These are phyloP conservation scores for Zeus faber DNA, from an alignment of 2,113 vertebrate species.

Conservation along the genomic window DNA sequence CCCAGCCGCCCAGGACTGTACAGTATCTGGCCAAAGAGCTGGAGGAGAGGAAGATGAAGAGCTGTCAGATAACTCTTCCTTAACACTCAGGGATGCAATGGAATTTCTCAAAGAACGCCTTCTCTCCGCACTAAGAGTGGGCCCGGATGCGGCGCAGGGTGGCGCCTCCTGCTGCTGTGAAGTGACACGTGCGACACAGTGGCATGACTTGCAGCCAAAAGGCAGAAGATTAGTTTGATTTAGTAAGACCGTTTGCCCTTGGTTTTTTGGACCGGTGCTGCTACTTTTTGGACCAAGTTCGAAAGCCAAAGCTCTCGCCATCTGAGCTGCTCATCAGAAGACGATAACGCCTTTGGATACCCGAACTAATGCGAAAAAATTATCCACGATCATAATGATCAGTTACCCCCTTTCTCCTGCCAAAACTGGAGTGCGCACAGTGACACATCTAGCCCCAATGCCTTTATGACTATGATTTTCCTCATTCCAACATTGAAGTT, in stretches of 20 bases:
- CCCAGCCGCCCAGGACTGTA: slow-evolving; percentile 38
- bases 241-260: slow-evolving; percentile 45
- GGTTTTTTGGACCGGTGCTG: slow-evolving; percentile 35
- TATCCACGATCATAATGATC: too few relatives aligned
- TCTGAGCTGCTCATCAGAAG: not conserved
- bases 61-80: slow-evolving; percentile 38
- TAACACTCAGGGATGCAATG: slow-evolving; percentile 25
- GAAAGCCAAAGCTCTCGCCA: not conserved
- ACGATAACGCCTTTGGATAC: too few relatives aligned
- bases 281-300: slow-evolving; percentile 9
- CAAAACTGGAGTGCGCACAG: too few relatives aligned
- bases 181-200: slow-evolving; percentile 37
- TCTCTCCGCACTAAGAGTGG: not conserved
- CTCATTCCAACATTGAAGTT: too few relatives aligned
- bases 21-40: slow-evolving; percentile 29
- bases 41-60: slow-evolving; percentile 27
- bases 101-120: slow-evolving; percentile 8
- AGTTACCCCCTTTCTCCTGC: too few relatives aligned
- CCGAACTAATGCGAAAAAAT: not conserved
- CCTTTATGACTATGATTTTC: not conserved
- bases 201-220: too few relatives aligned
- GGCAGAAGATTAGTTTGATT: slow-evolving; percentile 31
- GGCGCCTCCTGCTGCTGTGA: slow-evolving; percentile 30
- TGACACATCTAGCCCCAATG: too few relatives aligned
- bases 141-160: slow-evolving; percentile 12